Evolutionary conservation across 2,797 vertebrate genomes (phyloP).

Genomic region (Ctenosaura bakeri): DNA sequence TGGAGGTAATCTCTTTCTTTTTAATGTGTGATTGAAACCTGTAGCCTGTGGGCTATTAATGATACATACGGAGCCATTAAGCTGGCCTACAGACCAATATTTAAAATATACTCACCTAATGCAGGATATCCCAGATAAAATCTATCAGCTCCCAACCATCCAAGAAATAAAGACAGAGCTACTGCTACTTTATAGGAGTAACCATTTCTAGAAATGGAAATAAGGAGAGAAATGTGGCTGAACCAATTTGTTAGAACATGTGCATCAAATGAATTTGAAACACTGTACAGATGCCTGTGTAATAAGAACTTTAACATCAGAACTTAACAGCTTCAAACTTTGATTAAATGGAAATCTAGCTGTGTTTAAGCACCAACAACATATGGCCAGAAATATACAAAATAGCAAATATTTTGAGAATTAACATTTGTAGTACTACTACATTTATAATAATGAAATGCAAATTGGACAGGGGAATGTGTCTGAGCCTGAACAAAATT

Average conservation of each 20-base stretch:
- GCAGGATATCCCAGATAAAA: conserved; percentile 98
- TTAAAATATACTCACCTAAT: conserved; percentile 85
- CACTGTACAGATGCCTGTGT: conserved; percentile 59
- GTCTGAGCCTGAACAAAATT: not conserved
- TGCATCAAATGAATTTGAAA: conserved; percentile 61
- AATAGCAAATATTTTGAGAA: conserved; percentile 28
- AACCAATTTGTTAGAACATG: conserved; percentile 52
- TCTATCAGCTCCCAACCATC: conserved; percentile 96
- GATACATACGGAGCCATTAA: not conserved
- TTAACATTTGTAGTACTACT: not conserved
- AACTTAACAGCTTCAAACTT: conserved; percentile 5
- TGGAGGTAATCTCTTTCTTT: not conserved
- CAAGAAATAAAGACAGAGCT: conserved; percentile 95
- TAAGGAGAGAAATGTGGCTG: conserved; percentile 50
- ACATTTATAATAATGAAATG: conserved; percentile 2
- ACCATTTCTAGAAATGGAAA: conserved; percentile 86
- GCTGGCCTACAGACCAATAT: conserved; percentile 5
- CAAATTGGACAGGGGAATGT: not conserved
- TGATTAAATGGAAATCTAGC: conserved; percentile 16
- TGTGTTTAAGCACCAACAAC: not conserved
- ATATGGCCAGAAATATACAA: conserved; percentile 8
- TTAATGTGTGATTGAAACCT: not conserved
- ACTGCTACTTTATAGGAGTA: conserved; percentile 98
- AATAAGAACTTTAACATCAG: conserved; percentile 18
- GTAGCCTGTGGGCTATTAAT: not conserved